These are phyloP conservation scores for Condylura cristata DNA, from an alignment of 2,113 vertebrate species.

Conservation along the genomic window DNA sequence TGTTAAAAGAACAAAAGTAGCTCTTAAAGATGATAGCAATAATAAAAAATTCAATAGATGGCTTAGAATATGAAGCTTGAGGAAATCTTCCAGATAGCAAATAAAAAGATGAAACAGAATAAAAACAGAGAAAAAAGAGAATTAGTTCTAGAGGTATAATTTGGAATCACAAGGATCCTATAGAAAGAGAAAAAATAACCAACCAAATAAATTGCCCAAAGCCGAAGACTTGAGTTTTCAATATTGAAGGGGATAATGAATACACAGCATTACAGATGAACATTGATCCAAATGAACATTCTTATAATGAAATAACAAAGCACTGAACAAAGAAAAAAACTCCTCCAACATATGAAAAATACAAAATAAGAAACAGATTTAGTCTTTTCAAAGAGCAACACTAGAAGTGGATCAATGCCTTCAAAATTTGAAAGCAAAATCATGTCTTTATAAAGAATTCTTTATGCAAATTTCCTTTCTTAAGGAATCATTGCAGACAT, in stretches of 20 bases:
- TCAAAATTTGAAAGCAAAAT: slow-evolving; percentile 10
- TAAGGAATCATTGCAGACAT: neutral
- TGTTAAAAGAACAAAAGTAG: slow-evolving; percentile 20
- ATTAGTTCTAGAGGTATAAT: neutral
- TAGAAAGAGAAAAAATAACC: neutral
- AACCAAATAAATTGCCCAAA: slow-evolving; percentile 2
- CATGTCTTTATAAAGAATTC: slow-evolving; percentile 17
- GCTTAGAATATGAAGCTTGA: slow-evolving; percentile 8
- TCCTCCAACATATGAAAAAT: slow-evolving; percentile 21
- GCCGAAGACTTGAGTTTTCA: neutral
- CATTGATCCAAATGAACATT: neutral
- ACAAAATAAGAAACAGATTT: slow-evolving; percentile 7
- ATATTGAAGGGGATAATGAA: neutral
- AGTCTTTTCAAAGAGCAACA: slow-evolving; percentile 14
- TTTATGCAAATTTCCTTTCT: slow-evolving; percentile 19
- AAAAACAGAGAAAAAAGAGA: neutral
- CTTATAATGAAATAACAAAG: slow-evolving; percentile 1
- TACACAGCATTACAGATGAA: neutral
- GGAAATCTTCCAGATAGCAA: slow-evolving; percentile 19
- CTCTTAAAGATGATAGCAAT: slow-evolving; percentile 31
- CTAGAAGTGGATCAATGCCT: neutral
- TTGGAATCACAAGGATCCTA: slow-evolving; percentile 27
- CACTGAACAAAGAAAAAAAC: slow-evolving; percentile 10
- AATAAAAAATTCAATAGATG: slow-evolving; percentile 28
- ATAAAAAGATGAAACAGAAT: slow-evolving; percentile 49